phyloP scores from a whole-genome alignment of 2,888 invertebrate genomes.

The Clistopyga incitator region DNA sequence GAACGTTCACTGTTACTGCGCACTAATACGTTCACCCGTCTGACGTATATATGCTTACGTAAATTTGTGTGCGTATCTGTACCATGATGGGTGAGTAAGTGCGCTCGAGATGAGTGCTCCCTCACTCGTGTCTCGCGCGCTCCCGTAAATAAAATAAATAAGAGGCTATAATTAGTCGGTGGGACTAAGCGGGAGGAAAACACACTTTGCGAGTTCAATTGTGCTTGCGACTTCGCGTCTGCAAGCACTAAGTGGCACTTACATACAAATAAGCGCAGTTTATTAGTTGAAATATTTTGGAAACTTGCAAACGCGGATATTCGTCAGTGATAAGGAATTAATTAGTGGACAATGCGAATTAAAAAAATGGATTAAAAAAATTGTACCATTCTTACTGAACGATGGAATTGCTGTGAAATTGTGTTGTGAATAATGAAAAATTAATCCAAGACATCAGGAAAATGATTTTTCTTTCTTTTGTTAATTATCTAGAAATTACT shows the following conservation, averaged over 20 bases:
- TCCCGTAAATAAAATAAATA: slow-evolving; percentile 84
- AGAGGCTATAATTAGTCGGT: slow-evolving; percentile 83
- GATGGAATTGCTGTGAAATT: not conserved
- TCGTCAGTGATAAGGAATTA: not conserved
- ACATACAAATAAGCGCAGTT: not conserved
- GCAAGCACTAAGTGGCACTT: not conserved
- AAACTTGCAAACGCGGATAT: not conserved
- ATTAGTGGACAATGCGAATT: not conserved
- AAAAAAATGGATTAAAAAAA: not conserved
- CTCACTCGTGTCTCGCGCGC: slow-evolving; percentile 69
- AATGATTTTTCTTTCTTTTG: not conserved
- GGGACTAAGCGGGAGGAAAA: slow-evolving; percentile 60
- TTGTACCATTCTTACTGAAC: not conserved
- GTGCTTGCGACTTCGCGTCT: slow-evolving; percentile 42
- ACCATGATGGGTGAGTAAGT: slow-evolving; percentile 32
- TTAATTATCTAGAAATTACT: no score
- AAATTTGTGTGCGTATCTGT: slow-evolving; percentile 11
- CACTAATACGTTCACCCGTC: not conserved
- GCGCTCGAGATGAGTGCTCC: slow-evolving; percentile 63
- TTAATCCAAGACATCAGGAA: not conserved
- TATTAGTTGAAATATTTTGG: not conserved
- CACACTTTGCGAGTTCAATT: slow-evolving; percentile 53
- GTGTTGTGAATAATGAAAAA: not conserved
- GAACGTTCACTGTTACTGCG: not conserved
- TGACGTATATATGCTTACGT: not conserved